Base-by-base conservation (phyloP, 2,797 vertebrate genomes). In the Novumbra hubbsi region DNA sequence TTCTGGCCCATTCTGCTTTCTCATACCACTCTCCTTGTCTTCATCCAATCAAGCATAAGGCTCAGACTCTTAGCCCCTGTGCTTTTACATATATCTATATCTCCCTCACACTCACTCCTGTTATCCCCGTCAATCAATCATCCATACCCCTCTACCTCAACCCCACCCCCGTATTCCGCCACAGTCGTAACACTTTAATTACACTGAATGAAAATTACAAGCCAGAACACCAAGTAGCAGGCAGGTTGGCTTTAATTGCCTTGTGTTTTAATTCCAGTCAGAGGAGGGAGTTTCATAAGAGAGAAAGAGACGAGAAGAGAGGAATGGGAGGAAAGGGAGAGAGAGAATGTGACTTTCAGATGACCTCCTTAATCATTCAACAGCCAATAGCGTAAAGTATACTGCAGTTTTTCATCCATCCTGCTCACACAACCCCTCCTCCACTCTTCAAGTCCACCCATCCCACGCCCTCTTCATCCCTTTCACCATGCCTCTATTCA, bases 351-450 rank as follows among this genome's bases (percentile, higher is more conserved):
- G 88, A 89, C 92, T 92, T 92, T 92, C 87, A 91, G 73, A 86
- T 88, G 89, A 92, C 92, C 91, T 91, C 81, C 76, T 82, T 88
- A 88, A 93, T 92, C 88, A 91, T 90, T 91, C 38, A 83, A 86
- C 87, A 85, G 83, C 88, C 83, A 80, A 87, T 91, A 81, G 78
- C 70, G 75, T 80, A 80, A 86, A 85, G 82, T 69, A 64, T 83
- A 83, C 80, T 74, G 78, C 48, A 45, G 76, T 75, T 73, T 78
- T 75, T 88, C 83, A 76, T 24, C 68, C 15, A 16, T 71, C 30
- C 19, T 12, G 14, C 60, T 0, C 50, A 17, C 30, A 21, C 30
- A 28, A 12, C 34, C 14, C 73, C 28, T 34, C 55, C 38, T 70
- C 50, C 34, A 19, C 16, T 24, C 34, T 17, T 55, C 49, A 9